phyloP scores from a whole-genome alignment of 2,113 vertebrate species.

The Stigmatopora nigra region DNA sequence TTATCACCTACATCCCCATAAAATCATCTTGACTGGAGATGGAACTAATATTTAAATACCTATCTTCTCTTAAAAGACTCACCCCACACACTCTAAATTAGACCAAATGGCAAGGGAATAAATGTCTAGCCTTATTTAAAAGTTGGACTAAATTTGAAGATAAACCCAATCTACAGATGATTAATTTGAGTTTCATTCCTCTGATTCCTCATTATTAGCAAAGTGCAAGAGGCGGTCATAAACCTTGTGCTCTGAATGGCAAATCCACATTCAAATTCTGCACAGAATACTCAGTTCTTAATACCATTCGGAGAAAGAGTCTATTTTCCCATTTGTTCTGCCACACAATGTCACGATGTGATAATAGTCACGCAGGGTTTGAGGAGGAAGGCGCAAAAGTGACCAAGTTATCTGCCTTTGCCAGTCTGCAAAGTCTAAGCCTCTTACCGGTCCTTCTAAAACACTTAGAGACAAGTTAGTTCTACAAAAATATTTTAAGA shows the following conservation, averaged over 20 bases:
- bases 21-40: not conserved
- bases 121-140: slow-evolving; percentile 48
- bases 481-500: slow-evolving; percentile 24
- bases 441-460: slow-evolving; percentile 23
- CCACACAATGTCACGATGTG: slow-evolving; percentile 61
- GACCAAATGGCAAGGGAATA: slow-evolving; percentile 1
- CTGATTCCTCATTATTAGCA: slow-evolving; percentile 55
- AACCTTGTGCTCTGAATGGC: slow-evolving; percentile 50
- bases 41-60: not conserved
- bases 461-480: slow-evolving; percentile 6
- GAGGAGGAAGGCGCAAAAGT: slow-evolving; percentile 30
- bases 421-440: slow-evolving; percentile 57
- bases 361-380: slow-evolving; percentile 39
- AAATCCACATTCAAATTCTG: slow-evolving; percentile 49
- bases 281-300: slow-evolving; percentile 42
- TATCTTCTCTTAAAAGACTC: not conserved
- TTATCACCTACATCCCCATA: slow-evolving; percentile 33
- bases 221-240: slow-evolving; percentile 37
- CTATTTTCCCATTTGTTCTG: slow-evolving; percentile 61
- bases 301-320: slow-evolving; percentile 51
- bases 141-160: slow-evolving; percentile 55
- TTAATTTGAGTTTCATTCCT: slow-evolving; percentile 59
- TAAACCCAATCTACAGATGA: slow-evolving; percentile 52
- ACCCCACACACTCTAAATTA: slow-evolving; percentile 11
- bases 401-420: slow-evolving; percentile 52